Evolutionary conservation across 1,140 invertebrate species (phyloP).

Genomic region (Protaetia brevitarsis): DNA sequence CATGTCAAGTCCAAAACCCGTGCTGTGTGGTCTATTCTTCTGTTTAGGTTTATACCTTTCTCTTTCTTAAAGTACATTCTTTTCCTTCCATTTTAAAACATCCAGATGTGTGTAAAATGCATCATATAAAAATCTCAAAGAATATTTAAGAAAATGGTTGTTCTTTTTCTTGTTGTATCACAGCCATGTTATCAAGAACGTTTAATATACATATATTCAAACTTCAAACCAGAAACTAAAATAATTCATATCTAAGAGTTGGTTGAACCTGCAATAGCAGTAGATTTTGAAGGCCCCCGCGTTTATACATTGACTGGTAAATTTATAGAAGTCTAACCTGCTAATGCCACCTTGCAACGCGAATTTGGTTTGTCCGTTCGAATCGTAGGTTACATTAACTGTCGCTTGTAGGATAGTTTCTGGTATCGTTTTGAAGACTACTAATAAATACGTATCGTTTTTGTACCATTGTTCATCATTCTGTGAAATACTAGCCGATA

Average conservation of each 20-base stretch:
- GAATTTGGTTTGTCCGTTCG: slow-evolving; percentile 37
- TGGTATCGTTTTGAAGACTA: slow-evolving; percentile 54
- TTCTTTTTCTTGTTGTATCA: not conserved
- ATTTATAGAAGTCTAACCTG: slow-evolving; percentile 59
- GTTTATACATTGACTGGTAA: slow-evolving; percentile 53
- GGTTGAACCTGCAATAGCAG: slow-evolving; percentile 48
- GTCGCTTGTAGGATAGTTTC: slow-evolving; percentile 60
- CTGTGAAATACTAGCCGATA: slow-evolving; percentile 41
- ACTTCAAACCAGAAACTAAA: slow-evolving; percentile 21
- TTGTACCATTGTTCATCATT: slow-evolving; percentile 32
- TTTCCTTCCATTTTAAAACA: not conserved
- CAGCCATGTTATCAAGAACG: not conserved
- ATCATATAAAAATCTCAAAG: not conserved
- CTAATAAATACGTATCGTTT: slow-evolving; percentile 48
- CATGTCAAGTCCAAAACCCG: too few species aligned
- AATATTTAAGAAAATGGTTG: too few species aligned
- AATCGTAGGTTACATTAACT: slow-evolving; percentile 37
- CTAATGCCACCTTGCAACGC: slow-evolving; percentile 54
- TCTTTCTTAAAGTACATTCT: not conserved
- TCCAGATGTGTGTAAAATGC: not conserved
- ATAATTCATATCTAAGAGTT: slow-evolving; percentile 17
- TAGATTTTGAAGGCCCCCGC: slow-evolving; percentile 56
- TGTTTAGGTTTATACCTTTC: too few species aligned
- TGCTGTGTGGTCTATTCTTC: too few species aligned
- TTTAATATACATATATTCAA: not conserved